Evolutionary conservation across 2,888 invertebrate species (phyloP).

Genomic region (Synanthedon myopaeformis): DNA sequence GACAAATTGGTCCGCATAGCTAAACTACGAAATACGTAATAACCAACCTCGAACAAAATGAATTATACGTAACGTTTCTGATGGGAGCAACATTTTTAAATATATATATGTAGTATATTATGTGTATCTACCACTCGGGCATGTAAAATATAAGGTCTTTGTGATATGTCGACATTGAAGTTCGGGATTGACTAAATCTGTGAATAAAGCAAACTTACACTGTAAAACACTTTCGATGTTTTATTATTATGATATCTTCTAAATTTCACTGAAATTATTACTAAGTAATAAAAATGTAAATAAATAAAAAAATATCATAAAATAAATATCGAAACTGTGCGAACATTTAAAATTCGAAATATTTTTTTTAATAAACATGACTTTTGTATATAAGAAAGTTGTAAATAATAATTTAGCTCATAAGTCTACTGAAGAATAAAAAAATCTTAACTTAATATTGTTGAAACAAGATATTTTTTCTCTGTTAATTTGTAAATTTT

Average conservation of each 20-base stretch:
- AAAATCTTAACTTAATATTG: conserved; percentile 64
- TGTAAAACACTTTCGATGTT: too few relatives aligned
- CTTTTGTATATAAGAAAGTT: conserved; percentile 37
- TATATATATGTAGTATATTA: neutral
- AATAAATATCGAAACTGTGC: neutral
- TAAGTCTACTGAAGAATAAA: conserved; percentile 40
- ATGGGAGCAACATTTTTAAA: neutral
- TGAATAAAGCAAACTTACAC: conserved; percentile 26
- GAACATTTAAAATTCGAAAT: neutral
- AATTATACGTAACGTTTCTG: neutral
- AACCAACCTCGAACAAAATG: conserved; percentile 38
- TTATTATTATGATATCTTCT: too few relatives aligned
- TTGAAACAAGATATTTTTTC: conserved; percentile 64
- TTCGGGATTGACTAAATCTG: conserved; percentile 31
- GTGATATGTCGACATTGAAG: conserved; percentile 35
- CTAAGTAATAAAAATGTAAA: neutral
- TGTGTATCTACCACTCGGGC: conserved; percentile 3
- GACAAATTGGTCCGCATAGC: conserved; percentile 46
- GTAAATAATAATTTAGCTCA: conserved; percentile 51
- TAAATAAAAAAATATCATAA: neutral
- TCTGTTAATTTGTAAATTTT: conserved; percentile 61
- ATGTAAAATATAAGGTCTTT: conserved; percentile 35
- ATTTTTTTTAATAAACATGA: conserved; percentile 34
- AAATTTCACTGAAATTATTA: too few relatives aligned
- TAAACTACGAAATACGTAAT: conserved; percentile 42